Base-by-base conservation (phyloP, 1,140 invertebrate genomes). In the Akabosia matsudoensis region DNA sequence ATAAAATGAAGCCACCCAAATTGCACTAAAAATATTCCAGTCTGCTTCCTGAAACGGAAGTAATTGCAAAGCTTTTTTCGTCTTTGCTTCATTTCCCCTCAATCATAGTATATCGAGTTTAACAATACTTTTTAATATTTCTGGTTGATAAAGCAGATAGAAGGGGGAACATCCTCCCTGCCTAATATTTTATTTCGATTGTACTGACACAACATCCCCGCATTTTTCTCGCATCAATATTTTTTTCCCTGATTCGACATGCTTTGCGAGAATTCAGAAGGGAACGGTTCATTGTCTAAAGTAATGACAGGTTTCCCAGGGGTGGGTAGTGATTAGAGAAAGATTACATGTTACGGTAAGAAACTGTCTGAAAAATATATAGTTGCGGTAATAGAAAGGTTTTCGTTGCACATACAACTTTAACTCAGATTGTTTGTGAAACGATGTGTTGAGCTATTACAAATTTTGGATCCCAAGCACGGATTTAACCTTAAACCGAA, bases 241-340 rank as follows among this genome's bases (percentile, higher is more conserved):
- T 61, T 24, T 67, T 67, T 67, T 30, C 24, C 14, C 28, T n/a
- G 3, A 67, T 28, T 31, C 24, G 22, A 31, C n/a, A 30, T 67
- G 61, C 61, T 13, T 30, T 7, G 61, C 24, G 61, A 30, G n/a
- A 67, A 10, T 67, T 28, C 7, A n/a, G n/a, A 24, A 7, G 22
- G 61, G 10, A 31, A 31, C 26, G 31, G 7, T n/a, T 74, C 70
- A 76, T 79, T 76, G 74, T 74, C 75, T 79, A 64, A 37, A 31
- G 61, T 79, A 79, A 79, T 79, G 72, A 79, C 78, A 79, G 78
- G 78, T 79, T 79, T 79, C 75, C 73, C 74, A 70, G 70, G 67
- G 74, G 54, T 78, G 75, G 74, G 31, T 72, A 51, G 74, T 76
- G 72, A 79, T 79, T 79, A 79, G 75, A 74, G 73, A 28, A 33